Evolutionary conservation across 1,140 invertebrate species (phyloP).

Genomic region (Ceratina australensis): DNA sequence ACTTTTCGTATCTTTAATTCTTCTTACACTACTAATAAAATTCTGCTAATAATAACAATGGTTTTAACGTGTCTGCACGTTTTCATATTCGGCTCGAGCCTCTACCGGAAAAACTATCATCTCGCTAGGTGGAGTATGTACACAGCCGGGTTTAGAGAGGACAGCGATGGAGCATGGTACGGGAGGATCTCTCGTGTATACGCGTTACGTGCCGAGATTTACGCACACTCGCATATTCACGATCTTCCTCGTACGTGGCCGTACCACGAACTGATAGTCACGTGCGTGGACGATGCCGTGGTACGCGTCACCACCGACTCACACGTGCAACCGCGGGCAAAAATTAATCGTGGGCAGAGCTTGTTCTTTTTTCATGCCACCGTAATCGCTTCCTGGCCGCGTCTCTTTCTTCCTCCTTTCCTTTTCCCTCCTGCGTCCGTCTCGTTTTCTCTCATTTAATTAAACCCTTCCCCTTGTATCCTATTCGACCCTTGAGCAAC

Average conservation of each 20-base stretch:
- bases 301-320: not conserved
- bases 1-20: no score
- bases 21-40: no score
- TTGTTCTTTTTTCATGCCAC: not conserved
- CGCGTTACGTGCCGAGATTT: slow-evolving; percentile 17
- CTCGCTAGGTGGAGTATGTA: no score
- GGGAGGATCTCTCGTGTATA: not conserved
- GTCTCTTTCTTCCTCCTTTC: slow-evolving; percentile 3
- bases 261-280: slow-evolving; percentile 42
- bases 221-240: slow-evolving; percentile 22
- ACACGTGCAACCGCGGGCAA: slow-evolving; percentile 16
- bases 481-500: no score
- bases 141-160: no score
- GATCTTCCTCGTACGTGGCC: slow-evolving; percentile 29
- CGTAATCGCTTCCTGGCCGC: slow-evolving; percentile 15
- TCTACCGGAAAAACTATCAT: no score
- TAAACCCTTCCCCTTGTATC: no score
- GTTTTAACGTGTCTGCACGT: no score
- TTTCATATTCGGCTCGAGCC: no score
- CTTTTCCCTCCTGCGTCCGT: no score
- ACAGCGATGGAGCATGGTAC: slow-evolving; percentile 13
- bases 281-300: slow-evolving; percentile 18
- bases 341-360: slow-evolving; percentile 20
- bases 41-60: not conserved
- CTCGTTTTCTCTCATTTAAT: no score